A percentile compares a stretch with the other conserved stretches of the same genome.
These are phyloP conservation scores for Acleris laterana DNA, from an alignment of 2,888 invertebrate genomes.

Conservation along the genomic window DNA sequence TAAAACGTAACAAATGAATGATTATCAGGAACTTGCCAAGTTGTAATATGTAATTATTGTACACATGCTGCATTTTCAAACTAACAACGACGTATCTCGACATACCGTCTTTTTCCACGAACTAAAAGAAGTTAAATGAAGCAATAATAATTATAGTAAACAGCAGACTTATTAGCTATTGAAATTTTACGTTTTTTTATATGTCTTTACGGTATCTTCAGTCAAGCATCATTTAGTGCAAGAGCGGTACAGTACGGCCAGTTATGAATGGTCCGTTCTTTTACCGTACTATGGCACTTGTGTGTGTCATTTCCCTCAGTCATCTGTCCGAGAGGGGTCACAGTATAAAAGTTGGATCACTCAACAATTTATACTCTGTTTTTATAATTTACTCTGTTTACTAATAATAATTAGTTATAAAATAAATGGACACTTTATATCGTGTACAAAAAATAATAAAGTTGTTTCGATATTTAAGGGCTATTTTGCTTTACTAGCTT, in stretches of 20 bases:
- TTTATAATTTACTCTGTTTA: constrained; percentile 50
- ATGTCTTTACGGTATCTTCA: constrained; percentile 45
- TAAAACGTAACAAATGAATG: constrained; percentile 26
- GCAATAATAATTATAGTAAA: constrained; percentile 50
- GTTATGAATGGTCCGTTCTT: constrained; percentile 40
- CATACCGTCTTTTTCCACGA: constrained; percentile 27
- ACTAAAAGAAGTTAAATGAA: constrained; percentile 43
- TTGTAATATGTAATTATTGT: constrained; percentile 30
- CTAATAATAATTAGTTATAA: constrained; percentile 46
- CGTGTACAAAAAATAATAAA: not conserved
- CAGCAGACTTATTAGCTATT: constrained; percentile 51
- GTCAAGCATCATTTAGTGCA: constrained; percentile 59
- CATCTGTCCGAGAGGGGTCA: constrained; percentile 41
- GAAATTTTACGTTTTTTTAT: constrained; percentile 50
- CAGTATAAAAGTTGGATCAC: constrained; percentile 38
- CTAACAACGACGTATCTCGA: constrained; percentile 12
- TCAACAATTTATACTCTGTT: constrained; percentile 53
- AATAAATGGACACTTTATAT: constrained; percentile 14
- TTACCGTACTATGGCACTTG: constrained; percentile 11
- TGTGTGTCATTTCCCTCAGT: constrained; percentile 14
- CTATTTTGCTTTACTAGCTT: no score
- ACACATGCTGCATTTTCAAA: constrained; percentile 17
- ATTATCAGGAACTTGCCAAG: constrained; percentile 31
- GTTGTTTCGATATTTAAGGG: no score
- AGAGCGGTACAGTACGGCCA: constrained; percentile 50